Conservation (phyloP, 2,888 invertebrate genomes). For the Aethes cnicana region DNA sequence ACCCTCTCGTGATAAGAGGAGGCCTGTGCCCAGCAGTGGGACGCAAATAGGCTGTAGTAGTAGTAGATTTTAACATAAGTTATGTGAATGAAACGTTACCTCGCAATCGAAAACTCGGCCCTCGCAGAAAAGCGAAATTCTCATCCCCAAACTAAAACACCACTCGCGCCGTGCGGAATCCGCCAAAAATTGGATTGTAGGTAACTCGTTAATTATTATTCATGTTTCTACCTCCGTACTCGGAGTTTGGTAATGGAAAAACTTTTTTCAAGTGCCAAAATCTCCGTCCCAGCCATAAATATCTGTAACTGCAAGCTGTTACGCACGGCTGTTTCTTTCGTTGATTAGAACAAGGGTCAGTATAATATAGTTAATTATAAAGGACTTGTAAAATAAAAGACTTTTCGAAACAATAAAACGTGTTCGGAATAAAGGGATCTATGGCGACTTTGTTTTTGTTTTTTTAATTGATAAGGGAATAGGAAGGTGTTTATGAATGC, state of each 20-base stretch:
- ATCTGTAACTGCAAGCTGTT: conserved; percentile 78
- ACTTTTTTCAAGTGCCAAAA: conserved; percentile 73
- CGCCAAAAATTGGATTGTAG: conserved; percentile 35
- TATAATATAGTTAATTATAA: conserved; percentile 75
- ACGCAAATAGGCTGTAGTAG: no score
- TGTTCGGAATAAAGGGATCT: conserved; percentile 40
- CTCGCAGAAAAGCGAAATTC: no score
- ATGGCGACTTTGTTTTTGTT: background rate
- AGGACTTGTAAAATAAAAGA: conserved; percentile 50
- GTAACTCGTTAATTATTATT: conserved; percentile 63
- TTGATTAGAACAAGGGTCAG: conserved; percentile 64
- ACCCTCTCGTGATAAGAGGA: no score
- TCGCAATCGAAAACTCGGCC: no score
- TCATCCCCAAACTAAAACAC: conserved; percentile 2
- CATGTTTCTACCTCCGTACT: conserved; percentile 63
- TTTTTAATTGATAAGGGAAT: conserved; percentile 19
- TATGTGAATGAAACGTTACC: no score
- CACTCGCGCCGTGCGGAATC: conserved; percentile 1
- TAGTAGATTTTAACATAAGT: no score
- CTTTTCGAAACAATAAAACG: conserved; percentile 51
- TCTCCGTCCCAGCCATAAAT: conserved; percentile 73
- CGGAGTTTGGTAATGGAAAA: conserved; percentile 75
- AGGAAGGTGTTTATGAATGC: background rate
- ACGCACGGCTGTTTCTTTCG: conserved; percentile 67
- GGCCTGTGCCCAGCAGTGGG: no score